These are phyloP conservation scores for Eurytoma californica DNA, from an alignment of 2,888 invertebrate species.

Conservation along the genomic window DNA sequence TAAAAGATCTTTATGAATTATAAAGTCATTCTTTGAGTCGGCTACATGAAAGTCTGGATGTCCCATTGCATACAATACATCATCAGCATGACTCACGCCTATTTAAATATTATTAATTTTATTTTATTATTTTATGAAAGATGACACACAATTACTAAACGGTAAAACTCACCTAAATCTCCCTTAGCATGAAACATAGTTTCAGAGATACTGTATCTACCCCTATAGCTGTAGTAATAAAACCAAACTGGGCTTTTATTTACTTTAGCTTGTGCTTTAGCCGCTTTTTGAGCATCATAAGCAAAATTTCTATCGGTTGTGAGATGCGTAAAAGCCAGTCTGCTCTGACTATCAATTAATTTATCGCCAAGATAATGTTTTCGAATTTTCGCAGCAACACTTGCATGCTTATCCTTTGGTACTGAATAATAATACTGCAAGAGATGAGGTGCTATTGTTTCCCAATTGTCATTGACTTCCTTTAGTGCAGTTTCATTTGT, in stretches of 20 bases:
- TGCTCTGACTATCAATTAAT: constrained; percentile 75
- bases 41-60: constrained; percentile 75
- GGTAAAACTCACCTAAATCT: constrained; percentile 77
- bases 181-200: constrained; percentile 73
- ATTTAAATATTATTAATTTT: neutral
- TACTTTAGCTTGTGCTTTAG: constrained; percentile 77
- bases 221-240: constrained; percentile 79
- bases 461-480: constrained; percentile 77
- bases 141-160: neutral
- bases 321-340: constrained; percentile 74
- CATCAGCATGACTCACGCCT: constrained; percentile 38
- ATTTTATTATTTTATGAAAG: neutral
- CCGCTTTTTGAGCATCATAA: constrained; percentile 78
- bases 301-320: constrained; percentile 80
- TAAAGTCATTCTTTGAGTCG: constrained; percentile 73
- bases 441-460: constrained; percentile 77
- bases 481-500: constrained; percentile 72
- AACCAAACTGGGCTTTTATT: constrained; percentile 78
- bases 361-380: constrained; percentile 76
- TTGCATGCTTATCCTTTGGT: constrained; percentile 71
- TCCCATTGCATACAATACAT: constrained; percentile 78
- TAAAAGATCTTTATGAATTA: constrained; percentile 75
- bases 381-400: constrained; percentile 76
- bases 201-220: constrained; percentile 77
- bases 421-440: constrained; percentile 79